A percentile compares a stretch with the other conserved stretches of the same genome.
phyloP scores from a whole-genome alignment of 2,888 invertebrate genomes.

The Hirtodrosophila histrioides region DNA sequence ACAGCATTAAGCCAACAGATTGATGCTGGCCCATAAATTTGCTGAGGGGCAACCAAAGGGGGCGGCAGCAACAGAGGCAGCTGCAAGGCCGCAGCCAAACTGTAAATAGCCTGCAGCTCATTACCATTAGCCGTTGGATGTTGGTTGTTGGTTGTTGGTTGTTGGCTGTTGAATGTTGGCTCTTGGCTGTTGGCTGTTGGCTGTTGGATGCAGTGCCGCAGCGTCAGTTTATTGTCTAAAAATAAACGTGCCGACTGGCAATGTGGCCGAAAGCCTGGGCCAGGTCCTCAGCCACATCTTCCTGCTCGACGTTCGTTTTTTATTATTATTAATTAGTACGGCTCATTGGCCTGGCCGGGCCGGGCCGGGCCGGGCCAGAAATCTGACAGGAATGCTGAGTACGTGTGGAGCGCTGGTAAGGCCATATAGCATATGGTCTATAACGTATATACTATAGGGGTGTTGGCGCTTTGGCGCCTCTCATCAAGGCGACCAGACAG shows the following conservation, averaged over 20 bases:
- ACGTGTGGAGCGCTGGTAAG: conserved; percentile 27
- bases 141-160: conserved; percentile 17
- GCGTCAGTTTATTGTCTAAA: conserved; percentile 71
- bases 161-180: conserved; percentile 14
- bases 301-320: conserved; percentile 53
- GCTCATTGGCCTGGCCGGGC: conserved; percentile 43
- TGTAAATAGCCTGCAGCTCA: conserved; percentile 77
- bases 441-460: conserved; percentile 45
- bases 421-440: conserved; percentile 35
- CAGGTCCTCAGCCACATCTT: conserved; percentile 41
- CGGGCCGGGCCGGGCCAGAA: conserved; percentile 28
- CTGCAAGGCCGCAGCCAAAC: conserved; percentile 68
- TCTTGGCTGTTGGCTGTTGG: conserved; percentile 10
- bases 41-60: conserved; percentile 34
- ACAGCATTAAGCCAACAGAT: conserved; percentile 63
- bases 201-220: conserved; percentile 43
- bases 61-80: conserved; percentile 18
- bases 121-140: conserved; percentile 68
- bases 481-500: conserved; percentile 71
- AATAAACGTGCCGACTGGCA: conserved; percentile 58
- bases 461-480: conserved; percentile 80
- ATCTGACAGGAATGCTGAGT: conserved; percentile 70
- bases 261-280: conserved; percentile 38
- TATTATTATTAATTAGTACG: conserved; percentile 75
- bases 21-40: conserved; percentile 74